Percentiles rank a stretch among this genome's conserved stretches.
Conservation (phyloP, 2,113 vertebrate genomes). For the Malaclemys terrapin region DNA sequence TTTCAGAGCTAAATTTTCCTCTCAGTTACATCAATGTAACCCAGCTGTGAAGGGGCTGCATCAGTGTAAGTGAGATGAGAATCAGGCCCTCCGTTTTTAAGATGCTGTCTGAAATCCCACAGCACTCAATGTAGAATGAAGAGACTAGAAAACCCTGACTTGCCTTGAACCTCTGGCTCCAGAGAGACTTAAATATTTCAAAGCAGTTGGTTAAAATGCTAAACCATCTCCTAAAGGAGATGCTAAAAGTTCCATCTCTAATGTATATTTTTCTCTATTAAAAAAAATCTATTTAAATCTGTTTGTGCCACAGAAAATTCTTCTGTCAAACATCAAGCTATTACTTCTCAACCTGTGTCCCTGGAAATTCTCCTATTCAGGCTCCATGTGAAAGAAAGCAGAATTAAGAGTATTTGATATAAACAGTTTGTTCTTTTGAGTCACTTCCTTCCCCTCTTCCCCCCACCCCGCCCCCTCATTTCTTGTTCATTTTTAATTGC, state of each 20-base stretch:
- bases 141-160: background rate
- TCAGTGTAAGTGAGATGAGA: rapidly evolving
- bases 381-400: background rate
- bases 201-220: background rate
- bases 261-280: background rate
- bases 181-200: background rate
- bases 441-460: background rate
- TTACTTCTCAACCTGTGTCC: background rate
- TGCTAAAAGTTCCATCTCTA: background rate
- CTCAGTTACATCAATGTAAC: background rate
- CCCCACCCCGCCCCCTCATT: background rate
- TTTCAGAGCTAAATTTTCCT: background rate
- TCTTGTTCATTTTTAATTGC: background rate
- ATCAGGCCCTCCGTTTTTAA: background rate
- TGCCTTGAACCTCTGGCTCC: background rate
- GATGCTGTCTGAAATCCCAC: background rate
- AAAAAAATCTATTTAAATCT: background rate
- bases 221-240: background rate
- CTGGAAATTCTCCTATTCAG: background rate
- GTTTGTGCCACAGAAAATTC: background rate
- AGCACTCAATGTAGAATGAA: background rate
- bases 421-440: background rate
- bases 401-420: background rate
- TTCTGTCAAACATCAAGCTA: background rate
- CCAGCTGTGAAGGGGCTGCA: background rate